Evolutionary conservation across 2,113 vertebrate genomes (phyloP).

Genomic region (Irena cyanogastra): DNA sequence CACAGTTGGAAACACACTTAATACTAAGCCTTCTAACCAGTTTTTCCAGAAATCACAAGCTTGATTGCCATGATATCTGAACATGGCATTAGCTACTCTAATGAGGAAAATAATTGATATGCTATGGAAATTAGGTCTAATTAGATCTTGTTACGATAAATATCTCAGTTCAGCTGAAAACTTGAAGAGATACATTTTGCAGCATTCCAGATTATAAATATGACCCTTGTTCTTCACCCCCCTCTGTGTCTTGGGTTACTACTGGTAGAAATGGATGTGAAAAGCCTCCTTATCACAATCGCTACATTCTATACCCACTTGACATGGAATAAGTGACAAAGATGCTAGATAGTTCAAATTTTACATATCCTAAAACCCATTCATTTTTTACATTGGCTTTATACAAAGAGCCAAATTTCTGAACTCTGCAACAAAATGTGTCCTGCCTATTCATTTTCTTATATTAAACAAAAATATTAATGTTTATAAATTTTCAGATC

Average conservation of each 20-base stretch:
- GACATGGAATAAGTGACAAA: not conserved
- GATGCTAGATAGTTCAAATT: not conserved
- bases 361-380: not conserved
- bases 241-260: not conserved
- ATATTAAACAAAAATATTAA: not conserved
- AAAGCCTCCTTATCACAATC: not conserved
- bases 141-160: conserved; percentile 64
- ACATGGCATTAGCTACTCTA: conserved; percentile 60
- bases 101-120: conserved; percentile 66
- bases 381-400: not conserved
- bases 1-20: conserved; percentile 59
- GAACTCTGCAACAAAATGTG: not conserved
- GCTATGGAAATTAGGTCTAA: conserved; percentile 60
- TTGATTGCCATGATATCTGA: conserved; percentile 63
- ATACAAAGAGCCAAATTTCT: not conserved
- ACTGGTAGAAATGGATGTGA: not conserved
- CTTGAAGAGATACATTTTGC: conserved; percentile 34
- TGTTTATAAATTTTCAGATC: not conserved
- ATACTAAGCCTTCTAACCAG: conserved; percentile 58
- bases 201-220: conserved; percentile 42
- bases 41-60: conserved; percentile 56
- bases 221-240: conserved; percentile 13
- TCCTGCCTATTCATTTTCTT: not conserved
- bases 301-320: not conserved
- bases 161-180: conserved; percentile 54